Conservation (phyloP, 2,888 invertebrate species). For the Teleogryllus oceanicus region DNA sequence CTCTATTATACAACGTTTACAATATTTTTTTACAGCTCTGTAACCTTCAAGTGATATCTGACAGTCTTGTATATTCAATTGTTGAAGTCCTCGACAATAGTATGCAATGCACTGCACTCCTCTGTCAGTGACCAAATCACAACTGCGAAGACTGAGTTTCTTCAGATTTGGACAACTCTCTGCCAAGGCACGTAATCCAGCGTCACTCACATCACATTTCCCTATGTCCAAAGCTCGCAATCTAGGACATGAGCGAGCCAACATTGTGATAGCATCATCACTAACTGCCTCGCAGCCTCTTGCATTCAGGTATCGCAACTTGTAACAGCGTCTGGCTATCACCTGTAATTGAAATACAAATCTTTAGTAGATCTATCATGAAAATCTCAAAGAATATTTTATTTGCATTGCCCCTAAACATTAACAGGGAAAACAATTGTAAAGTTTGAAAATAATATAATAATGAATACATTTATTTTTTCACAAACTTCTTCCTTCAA, state of each 20-base stretch:
- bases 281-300: constrained; percentile 90
- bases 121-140: constrained; percentile 85
- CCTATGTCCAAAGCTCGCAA: constrained; percentile 85
- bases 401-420: no score
- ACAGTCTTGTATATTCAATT: constrained; percentile 90
- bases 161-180: constrained; percentile 87
- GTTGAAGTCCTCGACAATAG: constrained; percentile 83
- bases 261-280: constrained; percentile 84
- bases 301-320: constrained; percentile 83
- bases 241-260: constrained; percentile 81
- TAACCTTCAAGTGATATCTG: constrained; percentile 86
- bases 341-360: constrained; percentile 43
- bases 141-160: constrained; percentile 83
- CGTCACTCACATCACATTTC: constrained; percentile 90
- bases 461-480: no score
- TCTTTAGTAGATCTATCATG: no score
- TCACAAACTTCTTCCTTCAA: no score
- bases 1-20: constrained; percentile 88
- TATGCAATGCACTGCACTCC: constrained; percentile 86
- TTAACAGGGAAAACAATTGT: no score
- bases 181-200: constrained; percentile 79
- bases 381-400: no score
- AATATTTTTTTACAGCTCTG: constrained; percentile 86
- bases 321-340: constrained; percentile 82
- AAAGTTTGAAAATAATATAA: no score